Evolutionary conservation across 1,140 invertebrate genomes (phyloP).

Genomic region (Paralvinella palmiformis): DNA sequence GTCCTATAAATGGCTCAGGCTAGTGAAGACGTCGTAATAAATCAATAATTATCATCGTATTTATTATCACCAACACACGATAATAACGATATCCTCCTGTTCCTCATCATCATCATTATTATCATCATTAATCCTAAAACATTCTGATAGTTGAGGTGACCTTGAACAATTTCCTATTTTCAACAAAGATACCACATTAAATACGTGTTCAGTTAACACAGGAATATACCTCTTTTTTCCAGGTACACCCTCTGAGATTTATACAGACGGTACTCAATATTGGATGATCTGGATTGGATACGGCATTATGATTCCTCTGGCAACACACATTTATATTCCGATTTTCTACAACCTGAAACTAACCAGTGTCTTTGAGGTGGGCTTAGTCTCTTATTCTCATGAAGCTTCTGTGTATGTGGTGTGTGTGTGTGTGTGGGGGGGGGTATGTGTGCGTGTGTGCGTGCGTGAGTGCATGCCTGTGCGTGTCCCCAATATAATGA

Average conservation of each 20-base stretch:
- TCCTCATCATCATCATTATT: no score
- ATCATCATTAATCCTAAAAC: no score
- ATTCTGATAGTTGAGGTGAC: no score
- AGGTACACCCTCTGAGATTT: conserved; percentile 75
- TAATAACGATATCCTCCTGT: no score
- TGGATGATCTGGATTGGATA: conserved; percentile 32
- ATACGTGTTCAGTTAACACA: no score
- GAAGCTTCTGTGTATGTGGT: neutral
- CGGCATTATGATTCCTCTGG: conserved; percentile 28
- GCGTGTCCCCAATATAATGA: neutral
- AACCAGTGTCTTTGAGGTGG: conserved; percentile 46
- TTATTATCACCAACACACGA: no score
- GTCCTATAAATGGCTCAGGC: no score
- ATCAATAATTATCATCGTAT: no score
- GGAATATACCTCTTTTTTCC: no score
- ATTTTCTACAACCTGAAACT: conserved; percentile 42
- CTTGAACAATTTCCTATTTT: no score
- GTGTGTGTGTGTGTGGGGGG: neutral
- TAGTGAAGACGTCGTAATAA: no score
- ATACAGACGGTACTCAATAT: conserved; percentile 48
- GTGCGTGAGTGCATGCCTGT: neutral
- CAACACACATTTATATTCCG: conserved; percentile 38
- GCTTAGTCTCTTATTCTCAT: neutral
- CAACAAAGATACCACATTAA: no score
- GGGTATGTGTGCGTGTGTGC: conserved; percentile 65